These are phyloP conservation scores for Centropristis striata DNA, from an alignment of 2,113 vertebrate genomes.

Conservation along the genomic window DNA sequence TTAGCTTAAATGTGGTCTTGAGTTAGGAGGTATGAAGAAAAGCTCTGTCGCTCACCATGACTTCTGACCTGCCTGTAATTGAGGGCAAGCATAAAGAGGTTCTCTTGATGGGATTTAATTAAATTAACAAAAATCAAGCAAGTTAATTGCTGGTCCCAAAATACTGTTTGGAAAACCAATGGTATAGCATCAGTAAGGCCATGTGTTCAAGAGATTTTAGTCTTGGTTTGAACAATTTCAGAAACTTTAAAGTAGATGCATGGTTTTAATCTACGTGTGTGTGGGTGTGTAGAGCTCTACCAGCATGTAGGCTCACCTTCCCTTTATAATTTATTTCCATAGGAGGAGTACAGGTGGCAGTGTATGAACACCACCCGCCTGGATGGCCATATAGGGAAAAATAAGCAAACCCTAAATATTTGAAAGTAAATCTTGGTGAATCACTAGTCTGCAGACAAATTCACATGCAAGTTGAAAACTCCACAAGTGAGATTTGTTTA, in stretches of 20 bases:
- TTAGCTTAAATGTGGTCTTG: no score
- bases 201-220: background rate
- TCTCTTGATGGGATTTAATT: background rate
- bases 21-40: background rate
- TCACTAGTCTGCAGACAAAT: conserved; percentile 28
- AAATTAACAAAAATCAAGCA: background rate
- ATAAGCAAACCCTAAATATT: conserved; percentile 15
- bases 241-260: background rate
- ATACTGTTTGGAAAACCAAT: background rate
- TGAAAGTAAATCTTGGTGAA: conserved; percentile 32
- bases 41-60: background rate
- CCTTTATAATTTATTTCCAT: background rate
- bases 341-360: background rate
- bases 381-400: background rate
- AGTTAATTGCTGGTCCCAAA: background rate
- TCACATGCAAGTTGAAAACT: background rate
- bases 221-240: background rate
- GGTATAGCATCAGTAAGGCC: background rate
- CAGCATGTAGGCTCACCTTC: background rate
- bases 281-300: background rate
- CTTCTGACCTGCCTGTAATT: background rate
- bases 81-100: background rate
- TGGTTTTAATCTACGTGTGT: background rate
- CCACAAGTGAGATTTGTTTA: conserved; percentile 8
- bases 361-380: background rate